Conservation (phyloP, 2,888 invertebrate genomes). For the Meiosimyza platycephala region DNA sequence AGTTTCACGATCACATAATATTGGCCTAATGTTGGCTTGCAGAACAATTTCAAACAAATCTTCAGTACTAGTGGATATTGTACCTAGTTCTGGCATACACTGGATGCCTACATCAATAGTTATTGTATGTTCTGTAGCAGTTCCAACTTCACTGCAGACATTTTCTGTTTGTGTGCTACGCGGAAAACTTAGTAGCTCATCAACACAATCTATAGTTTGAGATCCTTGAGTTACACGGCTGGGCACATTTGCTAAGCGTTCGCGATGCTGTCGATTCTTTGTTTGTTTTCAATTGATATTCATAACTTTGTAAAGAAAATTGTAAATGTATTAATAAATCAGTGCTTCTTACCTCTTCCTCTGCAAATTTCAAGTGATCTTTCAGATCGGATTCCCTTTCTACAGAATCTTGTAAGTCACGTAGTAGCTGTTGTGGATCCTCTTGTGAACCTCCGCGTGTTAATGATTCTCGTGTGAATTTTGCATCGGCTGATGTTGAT, state of each 20-base stretch:
- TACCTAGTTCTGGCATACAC: conserved; percentile 22
- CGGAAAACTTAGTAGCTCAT: conserved; percentile 55
- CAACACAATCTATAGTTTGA: conserved; percentile 57
- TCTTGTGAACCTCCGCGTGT: conserved; percentile 84
- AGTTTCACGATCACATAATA: neutral
- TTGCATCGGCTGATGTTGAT: conserved; percentile 74
- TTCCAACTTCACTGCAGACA: conserved; percentile 15
- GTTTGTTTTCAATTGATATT: neutral
- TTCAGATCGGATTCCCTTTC: conserved; percentile 94
- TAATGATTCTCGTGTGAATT: conserved; percentile 79
- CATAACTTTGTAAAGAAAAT: no score
- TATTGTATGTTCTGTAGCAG: conserved; percentile 37
- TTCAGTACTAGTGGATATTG: neutral
- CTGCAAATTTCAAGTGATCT: conserved; percentile 91
- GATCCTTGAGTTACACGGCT: conserved; percentile 57
- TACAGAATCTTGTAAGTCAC: conserved; percentile 90
- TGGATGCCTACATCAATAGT: conserved; percentile 5
- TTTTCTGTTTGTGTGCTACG: conserved; percentile 59
- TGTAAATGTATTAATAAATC: conserved; percentile 20
- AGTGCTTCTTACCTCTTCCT: conserved; percentile 80
- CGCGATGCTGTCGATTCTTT: neutral
- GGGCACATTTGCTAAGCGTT: neutral
- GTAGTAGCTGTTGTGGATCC: conserved; percentile 82
- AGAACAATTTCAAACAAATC: conserved; percentile 19
- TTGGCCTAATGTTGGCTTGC: conserved; percentile 43